A percentile compares a stretch with the other conserved stretches of the same genome.
These are phyloP conservation scores for Macropodus opercularis DNA, from an alignment of 2,797 vertebrate genomes.

Conservation along the genomic window DNA sequence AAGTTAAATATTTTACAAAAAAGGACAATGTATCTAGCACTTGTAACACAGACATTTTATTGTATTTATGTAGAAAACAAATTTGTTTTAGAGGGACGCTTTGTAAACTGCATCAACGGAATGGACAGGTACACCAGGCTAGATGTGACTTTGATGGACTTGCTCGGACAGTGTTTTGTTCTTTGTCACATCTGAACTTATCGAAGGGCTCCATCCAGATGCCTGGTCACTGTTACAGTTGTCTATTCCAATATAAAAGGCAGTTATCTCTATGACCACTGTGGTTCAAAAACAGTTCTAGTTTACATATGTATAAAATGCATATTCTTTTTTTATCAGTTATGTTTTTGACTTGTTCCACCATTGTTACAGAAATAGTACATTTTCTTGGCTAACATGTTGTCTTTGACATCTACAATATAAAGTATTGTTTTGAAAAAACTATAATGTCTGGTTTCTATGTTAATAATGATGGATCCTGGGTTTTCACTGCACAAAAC, in stretches of 20 bases:
- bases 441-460: conserved; percentile 74
- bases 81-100: conserved; percentile 81
- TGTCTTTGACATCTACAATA: conserved; percentile 89
- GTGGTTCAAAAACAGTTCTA: conserved; percentile 84
- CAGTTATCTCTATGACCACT: conserved; percentile 87
- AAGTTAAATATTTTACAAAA: conserved; percentile 84
- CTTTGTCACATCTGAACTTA: conserved; percentile 74
- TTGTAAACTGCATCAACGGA: conserved; percentile 72
- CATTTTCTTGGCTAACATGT: conserved; percentile 81
- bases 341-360: conserved; percentile 81
- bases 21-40: conserved; percentile 83
- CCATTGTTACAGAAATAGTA: conserved; percentile 83
- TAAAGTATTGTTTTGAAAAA: conserved; percentile 88
- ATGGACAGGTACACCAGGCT: conserved; percentile 69
- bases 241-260: conserved; percentile 83
- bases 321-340: conserved; percentile 75
- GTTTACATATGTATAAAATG: conserved; percentile 84
- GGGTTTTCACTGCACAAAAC: conserved; percentile 17
- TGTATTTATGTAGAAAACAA: conserved; percentile 89
- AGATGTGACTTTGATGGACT: conserved; percentile 69
- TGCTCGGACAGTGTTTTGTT: conserved; percentile 47
- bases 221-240: conserved; percentile 76
- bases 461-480: not conserved
- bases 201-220: conserved; percentile 79
- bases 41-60: conserved; percentile 87